Evolutionary conservation across 2,888 invertebrate species (phyloP), one percentile per base, ranked within the genome.

Genomic region (Drosophila paramelanica): DNA sequence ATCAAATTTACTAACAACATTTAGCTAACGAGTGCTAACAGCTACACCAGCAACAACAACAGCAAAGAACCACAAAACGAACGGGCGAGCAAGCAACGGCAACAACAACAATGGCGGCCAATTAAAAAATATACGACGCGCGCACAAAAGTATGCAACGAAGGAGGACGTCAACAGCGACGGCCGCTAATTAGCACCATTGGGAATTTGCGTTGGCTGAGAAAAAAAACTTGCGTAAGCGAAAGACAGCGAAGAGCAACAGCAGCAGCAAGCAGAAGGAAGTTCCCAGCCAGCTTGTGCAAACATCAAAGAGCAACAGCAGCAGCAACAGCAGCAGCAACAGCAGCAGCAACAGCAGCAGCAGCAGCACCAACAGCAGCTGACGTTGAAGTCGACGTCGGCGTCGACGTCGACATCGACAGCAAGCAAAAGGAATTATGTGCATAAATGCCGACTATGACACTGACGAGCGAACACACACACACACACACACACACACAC

Each of bases 151-250:
- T 84, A 73, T 81, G 74, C 77, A 74, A 13, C 62, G 72, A 66
- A 66, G 66, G 55, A 71, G 72, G 51, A 64, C 67, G 67, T 61
- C 53, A 73, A 74, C 69, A 82, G 84, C 79, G 74, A 66, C 59
- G 80, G 57, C 89, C 91, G 90, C 91, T 92, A 92, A 92, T 92
- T 92, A 92, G 91, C 91, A 91, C 92, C 92, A 89, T 84, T 86
- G 92, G 92, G 92, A 92, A 90, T 92, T 89, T 74, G 67, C 67
- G 55, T 64, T 68, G 67, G 65, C 59, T 76, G 69, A 78, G 69
- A 59, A 60, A 56, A 60, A 33, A 53, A 56, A 60, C 62, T 65
- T 67, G 62, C 58, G 57, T 53, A 58, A 56, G 66, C 65, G 56
- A 53, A 57, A 77, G 52, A 59, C 38, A 56, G 62, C 39, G n/a